Evolutionary conservation across 1,140 invertebrate genomes (phyloP), one percentile per base, ranked within the genome.

Genomic region (Charaxes varanes): DNA sequence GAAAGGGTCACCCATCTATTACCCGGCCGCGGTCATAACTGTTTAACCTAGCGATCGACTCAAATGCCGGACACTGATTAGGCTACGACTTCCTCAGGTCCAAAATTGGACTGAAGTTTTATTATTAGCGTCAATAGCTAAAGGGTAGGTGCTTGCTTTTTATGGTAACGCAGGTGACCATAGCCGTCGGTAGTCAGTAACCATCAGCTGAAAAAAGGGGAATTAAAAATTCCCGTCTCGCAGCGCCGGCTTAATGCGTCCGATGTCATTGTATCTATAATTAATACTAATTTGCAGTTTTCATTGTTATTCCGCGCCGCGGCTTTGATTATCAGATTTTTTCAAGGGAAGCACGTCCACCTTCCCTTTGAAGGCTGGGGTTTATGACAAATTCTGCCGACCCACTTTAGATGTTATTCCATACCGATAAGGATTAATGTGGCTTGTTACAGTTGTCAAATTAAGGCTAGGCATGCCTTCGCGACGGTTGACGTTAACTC

Each of bases 241-340:
- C 53, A 52, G 44, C 44, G 18, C 36, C 47, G 46, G 41, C 49
- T 57, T 78, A 62, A 69, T 77, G 72, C 65, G 59, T 28, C 44
- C 55, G 59, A 62, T 69, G 62, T 76, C 71, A 71, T 71, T 74
- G 72, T 68, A 69, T 77, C 70, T 71, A 62, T 72, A 82, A 82
- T 82, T 73, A 74, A 66, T 67, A 82, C 65, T 68, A 74, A 79
- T 78, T 74, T 76, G 56, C 68, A 62, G 64, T 61, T 65, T 68
- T 61, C 68, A 70, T 81, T 82, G 67, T 70, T 67, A 78, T 76
- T 78, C 67, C 49, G 57, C 45, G 54, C 59, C 42, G 60, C 45
- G 45, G 58, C 56, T 48, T 53, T 56, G 72, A 78, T 82, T 73
- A 82, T 79, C 60, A 57, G 19, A 50, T 65, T 77, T 79, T 76